Conservation (phyloP, 2,888 invertebrate genomes). For the Thymelicus acteon region DNA sequence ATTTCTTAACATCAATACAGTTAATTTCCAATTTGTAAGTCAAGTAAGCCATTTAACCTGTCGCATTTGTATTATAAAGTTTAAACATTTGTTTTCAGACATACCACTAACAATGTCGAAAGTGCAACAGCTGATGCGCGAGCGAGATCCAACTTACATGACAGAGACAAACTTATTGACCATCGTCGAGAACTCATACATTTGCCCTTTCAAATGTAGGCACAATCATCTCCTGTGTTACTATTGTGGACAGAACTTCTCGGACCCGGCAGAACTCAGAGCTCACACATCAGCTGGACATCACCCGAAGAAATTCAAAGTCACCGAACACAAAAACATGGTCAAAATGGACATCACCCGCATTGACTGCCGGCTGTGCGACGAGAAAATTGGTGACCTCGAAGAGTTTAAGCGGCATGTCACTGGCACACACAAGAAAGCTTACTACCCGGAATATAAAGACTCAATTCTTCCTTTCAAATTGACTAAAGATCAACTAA, state of each 20-base stretch:
- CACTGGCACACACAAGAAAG: slow-evolving; percentile 59
- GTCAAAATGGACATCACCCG: slow-evolving; percentile 69
- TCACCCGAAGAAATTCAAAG: slow-evolving; percentile 69
- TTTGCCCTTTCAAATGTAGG: slow-evolving; percentile 73
- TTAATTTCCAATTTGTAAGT: too few species aligned
- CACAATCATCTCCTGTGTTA: slow-evolving; percentile 74
- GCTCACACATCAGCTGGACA: slow-evolving; percentile 65
- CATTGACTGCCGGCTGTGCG: slow-evolving; percentile 71
- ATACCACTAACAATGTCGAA: slow-evolving; percentile 60
- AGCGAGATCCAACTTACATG: slow-evolving; percentile 70
- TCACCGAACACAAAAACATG: slow-evolving; percentile 73
- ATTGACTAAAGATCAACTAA: slow-evolving; percentile 53
- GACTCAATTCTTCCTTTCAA: slow-evolving; percentile 50
- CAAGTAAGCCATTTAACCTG: too few species aligned
- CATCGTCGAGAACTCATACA: slow-evolving; percentile 69
- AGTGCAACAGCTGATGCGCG: slow-evolving; percentile 69
- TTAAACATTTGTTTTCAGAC: slow-evolving; percentile 49
- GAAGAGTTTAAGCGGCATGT: slow-evolving; percentile 69
- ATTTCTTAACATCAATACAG: too few species aligned
- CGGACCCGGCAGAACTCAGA: slow-evolving; percentile 57
- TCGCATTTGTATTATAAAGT: too few species aligned
- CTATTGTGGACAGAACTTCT: slow-evolving; percentile 66
- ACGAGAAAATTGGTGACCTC: slow-evolving; percentile 55
- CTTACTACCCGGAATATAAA: slow-evolving; percentile 65
- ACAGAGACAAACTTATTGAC: slow-evolving; percentile 71